Evolutionary conservation across 2,888 invertebrate species (phyloP).

Genomic region (Hyposoter didymator): DNA sequence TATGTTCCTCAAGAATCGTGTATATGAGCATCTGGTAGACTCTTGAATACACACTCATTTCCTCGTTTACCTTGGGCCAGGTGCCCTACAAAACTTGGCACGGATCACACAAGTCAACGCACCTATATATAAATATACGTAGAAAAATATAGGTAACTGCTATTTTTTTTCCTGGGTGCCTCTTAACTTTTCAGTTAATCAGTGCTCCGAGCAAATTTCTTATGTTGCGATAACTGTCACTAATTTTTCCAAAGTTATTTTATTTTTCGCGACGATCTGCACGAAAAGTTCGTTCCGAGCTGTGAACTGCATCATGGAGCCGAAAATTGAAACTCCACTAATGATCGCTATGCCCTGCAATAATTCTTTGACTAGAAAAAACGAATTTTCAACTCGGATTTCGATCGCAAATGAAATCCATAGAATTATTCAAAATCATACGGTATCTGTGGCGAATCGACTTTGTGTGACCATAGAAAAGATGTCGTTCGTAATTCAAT

Average conservation of each 20-base stretch:
- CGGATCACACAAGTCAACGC: conserved; percentile 65
- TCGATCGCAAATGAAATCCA: not conserved
- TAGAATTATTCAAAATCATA: not conserved
- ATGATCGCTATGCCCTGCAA: not conserved
- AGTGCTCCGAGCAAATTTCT: not conserved
- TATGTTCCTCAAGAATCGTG: conserved; percentile 23
- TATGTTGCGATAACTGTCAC: conserved; percentile 2
- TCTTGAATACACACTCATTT: conserved; percentile 49
- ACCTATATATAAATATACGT: conserved; percentile 11
- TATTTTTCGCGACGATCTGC: not conserved
- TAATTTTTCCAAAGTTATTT: not conserved
- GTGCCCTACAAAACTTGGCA: conserved; percentile 77
- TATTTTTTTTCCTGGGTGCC: conserved; percentile 4
- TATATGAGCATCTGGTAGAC: conserved; percentile 49
- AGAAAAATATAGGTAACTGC: not conserved
- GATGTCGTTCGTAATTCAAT: conserved; percentile 49
- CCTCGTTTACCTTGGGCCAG: conserved; percentile 66
- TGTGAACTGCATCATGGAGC: not conserved
- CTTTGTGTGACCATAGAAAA: not conserved
- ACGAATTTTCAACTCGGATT: not conserved
- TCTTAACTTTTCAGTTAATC: not conserved
- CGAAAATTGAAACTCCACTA: not conserved
- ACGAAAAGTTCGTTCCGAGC: not conserved
- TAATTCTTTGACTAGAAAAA: not conserved
- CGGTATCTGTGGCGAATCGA: not conserved